Evolutionary conservation across 2,113 vertebrate genomes (phyloP), one percentile per base, ranked within the genome.

Genomic region (Microcebus griseorufus): DNA sequence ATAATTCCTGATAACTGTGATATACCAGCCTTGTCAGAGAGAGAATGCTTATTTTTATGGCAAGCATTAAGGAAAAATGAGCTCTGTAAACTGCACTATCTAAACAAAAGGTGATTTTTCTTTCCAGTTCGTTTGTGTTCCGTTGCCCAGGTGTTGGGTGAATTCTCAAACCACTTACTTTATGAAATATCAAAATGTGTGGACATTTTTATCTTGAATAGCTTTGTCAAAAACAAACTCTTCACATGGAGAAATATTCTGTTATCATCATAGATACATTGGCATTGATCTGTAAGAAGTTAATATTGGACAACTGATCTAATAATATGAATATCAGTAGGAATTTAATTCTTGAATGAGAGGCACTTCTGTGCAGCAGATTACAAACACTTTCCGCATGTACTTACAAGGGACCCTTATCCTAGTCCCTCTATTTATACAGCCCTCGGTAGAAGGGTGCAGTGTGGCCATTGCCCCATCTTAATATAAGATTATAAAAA

Each of bases 281-380:
- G 7, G 18, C 34, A 34, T 80, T 64, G 78, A 48, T 51, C 11
- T 53, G 34, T 37, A 76, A 86, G 62, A 76, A 53, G 70, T 81
- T 62, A 42, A 14, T 29, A 23, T 39, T 80, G 22, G 55, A 60
- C 76, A 60, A 7, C 55, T 53, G 0, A 32, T 84, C 34, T 25
- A 58, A 60, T 92, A 23, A 39, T 29, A 9, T 42, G 76, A 92
- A 9, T 55, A 32, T 53, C n/a, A 32, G 2, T 39, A 20, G 55
- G 45, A 95, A 95, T 85, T 93, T 93, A 73, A 91, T 90, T 95
- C 76, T 48, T 79, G 34, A 51, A 78, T 92, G 64, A 85, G 48
- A 64, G 76, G 5, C 17, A 69, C 58, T 64, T 20, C 62, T 45
- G 12, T 0, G 23, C 34, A 86, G 11, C 1, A 2, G 34, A 39